Evolutionary conservation across 2,888 invertebrate genomes (phyloP), one percentile per base, ranked within the genome.

Genomic region (Camponotus fellah): DNA sequence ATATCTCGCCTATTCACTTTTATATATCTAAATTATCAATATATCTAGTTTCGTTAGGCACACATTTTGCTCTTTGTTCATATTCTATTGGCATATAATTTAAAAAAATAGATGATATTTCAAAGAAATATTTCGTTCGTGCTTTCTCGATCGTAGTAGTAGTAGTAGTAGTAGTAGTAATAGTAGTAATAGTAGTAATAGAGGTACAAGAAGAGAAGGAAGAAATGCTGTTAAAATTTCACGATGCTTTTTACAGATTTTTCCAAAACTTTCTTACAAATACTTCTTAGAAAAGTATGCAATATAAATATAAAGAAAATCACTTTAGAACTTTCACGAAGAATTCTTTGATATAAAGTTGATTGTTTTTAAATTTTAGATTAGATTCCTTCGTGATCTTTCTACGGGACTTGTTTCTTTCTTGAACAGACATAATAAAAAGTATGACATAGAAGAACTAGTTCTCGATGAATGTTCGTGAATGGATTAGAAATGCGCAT

Each of bases 171-270:
- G 6, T 32, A 34, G n/a, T 26, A 66, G 37, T 53, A n/a, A 9
- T 21, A 10, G 37, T n/a, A 66, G 26, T 26, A 46, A 12, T 32
- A 34, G n/a, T 26, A 66, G 37, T 53, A n/a, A 9, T 21, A 10
- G 37, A 53, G 34, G 14, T 10, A 56, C 32, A 53, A n/a, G 0
- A 8, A 53, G n/a, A 53, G 1, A 17, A 3, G 32, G 12, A 34
- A 32, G 6, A 62, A 32, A 46, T 2, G 34, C 34, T 72, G 14
- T 37, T 66, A 32, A 43, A 68, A 43, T 58, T 77, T 68, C 17
- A 77, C n/a, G 26, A 6, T 56, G n/a, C 66, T 77, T 49, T 53
- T 37, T 56, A 32, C n/a, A n/a, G 8, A 66, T 40, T 56, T 17
- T 66, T 10, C 34, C 4, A 14, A 75, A 49, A 14, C 40, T 56